phyloP scores from a whole-genome alignment of 2,888 invertebrate species.

The Drosophila kanekoi region DNA sequence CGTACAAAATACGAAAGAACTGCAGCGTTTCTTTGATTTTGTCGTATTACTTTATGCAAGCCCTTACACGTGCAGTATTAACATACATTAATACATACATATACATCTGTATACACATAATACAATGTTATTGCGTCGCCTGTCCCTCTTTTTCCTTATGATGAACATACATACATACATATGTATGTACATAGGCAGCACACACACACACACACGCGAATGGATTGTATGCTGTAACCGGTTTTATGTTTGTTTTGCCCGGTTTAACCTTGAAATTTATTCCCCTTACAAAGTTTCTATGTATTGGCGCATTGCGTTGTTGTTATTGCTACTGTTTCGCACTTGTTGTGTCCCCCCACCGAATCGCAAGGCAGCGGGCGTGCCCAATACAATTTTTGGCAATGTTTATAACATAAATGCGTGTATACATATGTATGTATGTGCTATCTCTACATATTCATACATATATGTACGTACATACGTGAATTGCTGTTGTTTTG shows the following conservation, averaged over 20 bases:
- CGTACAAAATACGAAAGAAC: neutral
- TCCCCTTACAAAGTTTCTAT: conserved; percentile 58
- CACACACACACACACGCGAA: no score
- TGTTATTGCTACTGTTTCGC: conserved; percentile 53
- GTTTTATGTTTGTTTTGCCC: conserved; percentile 82
- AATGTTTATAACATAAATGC: conserved; percentile 28
- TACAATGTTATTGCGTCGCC: conserved; percentile 45
- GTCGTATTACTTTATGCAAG: neutral
- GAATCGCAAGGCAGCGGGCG: conserved; percentile 2
- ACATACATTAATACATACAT: conserved; percentile 3
- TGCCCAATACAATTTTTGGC: conserved; percentile 25
- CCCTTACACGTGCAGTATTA: neutral
- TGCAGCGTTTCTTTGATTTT: neutral
- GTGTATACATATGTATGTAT: conserved; percentile 5
- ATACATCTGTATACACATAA: neutral
- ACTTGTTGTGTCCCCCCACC: conserved; percentile 64
- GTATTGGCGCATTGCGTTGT: conserved; percentile 55
- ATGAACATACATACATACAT: conserved; percentile 5
- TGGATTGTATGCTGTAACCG: conserved; percentile 65
- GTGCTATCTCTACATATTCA: neutral
- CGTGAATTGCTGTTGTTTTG: conserved; percentile 30
- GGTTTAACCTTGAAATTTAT: conserved; percentile 82
- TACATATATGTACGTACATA: conserved; percentile 3
- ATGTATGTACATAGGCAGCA: conserved; percentile 1
- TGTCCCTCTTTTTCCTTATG: conserved; percentile 15